These are phyloP conservation scores for Drosophila parabipectinata DNA, from an alignment of 1,140 invertebrate species.

Conservation along the genomic window DNA sequence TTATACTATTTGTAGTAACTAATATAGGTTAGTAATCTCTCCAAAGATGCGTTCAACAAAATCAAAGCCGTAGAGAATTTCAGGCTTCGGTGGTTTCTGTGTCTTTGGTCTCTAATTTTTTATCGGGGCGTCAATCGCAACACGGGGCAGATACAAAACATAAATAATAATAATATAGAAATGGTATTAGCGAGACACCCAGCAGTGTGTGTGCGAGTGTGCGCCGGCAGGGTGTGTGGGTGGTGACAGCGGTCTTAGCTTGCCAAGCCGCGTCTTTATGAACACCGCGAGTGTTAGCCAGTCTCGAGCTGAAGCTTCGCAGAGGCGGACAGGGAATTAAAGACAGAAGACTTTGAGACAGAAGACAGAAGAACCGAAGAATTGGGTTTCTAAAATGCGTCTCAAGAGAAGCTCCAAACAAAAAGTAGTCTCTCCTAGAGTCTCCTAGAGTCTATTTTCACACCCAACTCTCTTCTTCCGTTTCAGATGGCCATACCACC, in stretches of 20 bases:
- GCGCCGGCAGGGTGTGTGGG: slow-evolving; percentile 43
- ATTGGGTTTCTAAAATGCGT: slow-evolving; percentile 32
- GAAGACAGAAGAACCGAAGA: not conserved
- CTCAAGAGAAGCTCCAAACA: slow-evolving; percentile 44
- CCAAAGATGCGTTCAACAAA: not conserved
- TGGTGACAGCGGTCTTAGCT: slow-evolving; percentile 54
- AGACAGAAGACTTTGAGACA: not conserved
- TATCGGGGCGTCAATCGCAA: slow-evolving; percentile 70
- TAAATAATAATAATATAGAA: slow-evolving; percentile 70
- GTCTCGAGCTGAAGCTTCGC: slow-evolving; percentile 49
- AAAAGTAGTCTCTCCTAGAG: slow-evolving; percentile 37
- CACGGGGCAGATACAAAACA: slow-evolving; percentile 49
- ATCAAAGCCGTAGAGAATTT: slow-evolving; percentile 25
- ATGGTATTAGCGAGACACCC: slow-evolving; percentile 55
- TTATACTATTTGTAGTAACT: not conserved
- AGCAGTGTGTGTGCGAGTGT: slow-evolving; percentile 18
- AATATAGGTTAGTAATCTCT: not conserved
- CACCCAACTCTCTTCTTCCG: not conserved
- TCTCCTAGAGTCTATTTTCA: not conserved
- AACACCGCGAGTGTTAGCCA: slow-evolving; percentile 6
- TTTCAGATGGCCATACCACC: slow-evolving; percentile 85
- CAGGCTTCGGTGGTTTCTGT: slow-evolving; percentile 40
- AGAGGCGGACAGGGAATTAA: slow-evolving; percentile 33
- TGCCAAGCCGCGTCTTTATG: slow-evolving; percentile 14
- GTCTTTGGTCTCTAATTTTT: slow-evolving; percentile 23